These are phyloP conservation scores for Lophius piscatorius DNA, from an alignment of 2,113 vertebrate species.

Conservation along the genomic window DNA sequence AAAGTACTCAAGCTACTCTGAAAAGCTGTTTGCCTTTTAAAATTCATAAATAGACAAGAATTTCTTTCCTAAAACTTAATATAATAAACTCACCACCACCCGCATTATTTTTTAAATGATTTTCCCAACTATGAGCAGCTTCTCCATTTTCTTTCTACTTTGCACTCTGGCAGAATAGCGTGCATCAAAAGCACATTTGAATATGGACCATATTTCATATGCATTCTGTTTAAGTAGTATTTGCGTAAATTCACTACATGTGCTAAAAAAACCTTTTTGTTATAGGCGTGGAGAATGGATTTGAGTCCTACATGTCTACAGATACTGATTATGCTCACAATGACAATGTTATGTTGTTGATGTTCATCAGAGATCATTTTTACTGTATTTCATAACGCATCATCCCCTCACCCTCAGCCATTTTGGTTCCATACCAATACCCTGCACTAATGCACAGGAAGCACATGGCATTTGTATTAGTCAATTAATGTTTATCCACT, in stretches of 20 bases:
- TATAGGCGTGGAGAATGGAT: not conserved
- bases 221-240: not conserved
- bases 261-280: not conserved
- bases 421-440: too few relatives aligned
- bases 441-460: too few relatives aligned
- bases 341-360: too few relatives aligned
- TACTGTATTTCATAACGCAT: too few relatives aligned
- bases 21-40: not conserved
- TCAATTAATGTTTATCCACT: too few relatives aligned
- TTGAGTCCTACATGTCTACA: not conserved
- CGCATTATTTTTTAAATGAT: slow-evolving; percentile 18
- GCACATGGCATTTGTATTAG: too few relatives aligned
- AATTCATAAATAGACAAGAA: slow-evolving; percentile 9
- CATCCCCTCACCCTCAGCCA: too few relatives aligned
- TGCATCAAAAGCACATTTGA: slow-evolving; percentile 2
- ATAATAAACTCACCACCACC: slow-evolving; percentile 21
- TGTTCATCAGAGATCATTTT: too few relatives aligned
- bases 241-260: not conserved
- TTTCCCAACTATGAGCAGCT: slow-evolving; percentile 41
- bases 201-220: not conserved
- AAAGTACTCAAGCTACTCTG: too few relatives aligned
- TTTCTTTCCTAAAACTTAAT: slow-evolving; percentile 19
- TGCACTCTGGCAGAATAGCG: slow-evolving; percentile 19
- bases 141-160: slow-evolving; percentile 18
- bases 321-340: too few relatives aligned